Evolutionary conservation across 2,888 invertebrate genomes (phyloP), one percentile per base, ranked within the genome.

Genomic region (Liodrosophila aerea): DNA sequence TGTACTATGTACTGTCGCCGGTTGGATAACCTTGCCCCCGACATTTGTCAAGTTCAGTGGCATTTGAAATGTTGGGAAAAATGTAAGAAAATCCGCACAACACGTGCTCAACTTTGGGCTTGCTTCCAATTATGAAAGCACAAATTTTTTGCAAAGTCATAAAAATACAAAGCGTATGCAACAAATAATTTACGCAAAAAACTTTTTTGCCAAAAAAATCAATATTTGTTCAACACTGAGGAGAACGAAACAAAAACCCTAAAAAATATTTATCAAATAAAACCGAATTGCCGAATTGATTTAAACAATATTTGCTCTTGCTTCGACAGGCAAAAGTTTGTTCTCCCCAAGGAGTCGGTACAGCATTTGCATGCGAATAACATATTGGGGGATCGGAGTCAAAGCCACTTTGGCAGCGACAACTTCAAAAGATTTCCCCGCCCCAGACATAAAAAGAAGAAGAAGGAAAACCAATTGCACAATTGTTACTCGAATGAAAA

Each of bases 341-440:
- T 43, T 49, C 33, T 53, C 27, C 13, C 30, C 12, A 15, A 4
- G 22, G 11, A 2, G 39, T 15, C 50, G 30, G 36, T 27, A 36
- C 41, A 36, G 51, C 53, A 78, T 85, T 82, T 78, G 72, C 72
- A 78, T 68, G 77, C 47, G 39, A 39, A 8, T 13, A 5, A 18
- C 8, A 29, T 18, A 31, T 11, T 15, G 40, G 3, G 2, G 40
- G n/a, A 7, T 3, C 9, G 18, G 9, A 46, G 49, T 22, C 22
- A 22, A 22, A 56, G 56, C 51, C 64, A 68, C 69, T 76, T 59
- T 46, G 46, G 46, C 44, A 63, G 64, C 45, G 60, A 66, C 58
- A 85, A 85, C 78, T 85, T 85, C 62, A 85, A 78, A 77, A 68
- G 68, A 37, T 50, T 66, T 37, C 30, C 37, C 18, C 27, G 37